Base-by-base conservation (phyloP, 1,140 invertebrate species). In the Euura saliciscinereae region DNA sequence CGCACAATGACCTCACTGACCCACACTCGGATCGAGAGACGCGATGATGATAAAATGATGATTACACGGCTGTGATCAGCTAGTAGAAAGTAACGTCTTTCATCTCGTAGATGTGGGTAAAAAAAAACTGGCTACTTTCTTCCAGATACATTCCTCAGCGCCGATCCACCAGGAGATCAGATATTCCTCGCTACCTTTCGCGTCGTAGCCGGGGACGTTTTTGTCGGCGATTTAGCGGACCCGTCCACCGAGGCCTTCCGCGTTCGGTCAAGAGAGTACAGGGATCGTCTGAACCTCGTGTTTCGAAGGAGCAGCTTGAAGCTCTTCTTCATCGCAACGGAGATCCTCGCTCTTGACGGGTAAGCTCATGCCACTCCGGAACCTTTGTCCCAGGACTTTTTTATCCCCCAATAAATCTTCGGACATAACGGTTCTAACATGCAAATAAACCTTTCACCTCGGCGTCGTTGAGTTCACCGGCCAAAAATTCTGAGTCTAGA, bases 291-390 rank as follows among this genome's bases (percentile, higher is more conserved):
- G 46, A 92, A 93, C 87, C 85, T 94, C n/a, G 84, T 94, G 4
- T 93, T 95, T 78, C 90, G 90, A 43, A 90, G 92, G 73, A 95
- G 94, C 72, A 88, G 91, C 73, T 82, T 95, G 6, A 89, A 90
- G 76, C 88, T 92, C 66, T 91, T 92, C 69, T 95, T 94, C 82
- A 84, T 93, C 11, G 88, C 89, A 2, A 90, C 90, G 11, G 93
- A 95, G 77, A 89, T 95, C 66, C 87, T 95, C 6, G 93, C 93
- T 43, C 90, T 96, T 44, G 94, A 96, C 84, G 94, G 94, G 94
- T 96, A 88, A 88, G 84, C 83, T 66, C 44, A 66, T 64, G 13
- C 43, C n/a, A 67, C 64, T 8, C 11, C 45, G 1, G 5, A 59
- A 59, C 13, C 51, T 3, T 5, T n/a, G 51, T 59, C 8, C 0